Base-by-base conservation (phyloP, 1,140 invertebrate species). In the Muscidifurax raptorellus region DNA sequence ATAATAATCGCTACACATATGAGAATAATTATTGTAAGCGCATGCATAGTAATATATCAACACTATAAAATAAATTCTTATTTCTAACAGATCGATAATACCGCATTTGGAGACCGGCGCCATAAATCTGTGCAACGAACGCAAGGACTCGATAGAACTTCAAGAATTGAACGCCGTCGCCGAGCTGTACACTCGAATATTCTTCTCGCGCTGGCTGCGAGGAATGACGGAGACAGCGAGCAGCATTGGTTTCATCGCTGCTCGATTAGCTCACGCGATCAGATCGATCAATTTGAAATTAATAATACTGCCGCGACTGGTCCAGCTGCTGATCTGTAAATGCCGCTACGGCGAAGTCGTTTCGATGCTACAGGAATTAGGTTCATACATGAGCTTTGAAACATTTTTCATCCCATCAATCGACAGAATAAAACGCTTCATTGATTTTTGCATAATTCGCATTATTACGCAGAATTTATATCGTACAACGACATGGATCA, bases 101-200 rank as follows among this genome's bases (percentile, higher is more conserved):
- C 64, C 76, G 12, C 59, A 87, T 28, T 85, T 90, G 80, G 89
- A 91, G 67, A 78, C 88, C 4, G 89, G 91, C 59, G 92, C 91
- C 2, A 87, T 93, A 32, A 88, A 88, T 67, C 84, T 94, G 18
- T 94, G 94, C 82, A 89, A 88, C 47, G 84, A 90, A 59, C 91
- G 90, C 80, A 91, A 86, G 30, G 80, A 89, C 6, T 83, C 86
- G 4, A 86, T 94, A 7, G 94, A 94, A 44, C 76, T 91, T 2
- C 89, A 92, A 71, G 93, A 94, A 83, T 75, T 94, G 10, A 91
- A 91, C 83, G 91, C 91, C 6, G 89, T 94, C 27, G 88, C 90
- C 0, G 87, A 92, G 82, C 86, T 94, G 64, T 94, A 94, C 80
- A 87, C 88, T 0, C 89, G 89, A 6, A 92, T 94, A 83, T 94